Evolutionary conservation across 2,888 invertebrate genomes (phyloP).

Genomic region (Phortica okadai): DNA sequence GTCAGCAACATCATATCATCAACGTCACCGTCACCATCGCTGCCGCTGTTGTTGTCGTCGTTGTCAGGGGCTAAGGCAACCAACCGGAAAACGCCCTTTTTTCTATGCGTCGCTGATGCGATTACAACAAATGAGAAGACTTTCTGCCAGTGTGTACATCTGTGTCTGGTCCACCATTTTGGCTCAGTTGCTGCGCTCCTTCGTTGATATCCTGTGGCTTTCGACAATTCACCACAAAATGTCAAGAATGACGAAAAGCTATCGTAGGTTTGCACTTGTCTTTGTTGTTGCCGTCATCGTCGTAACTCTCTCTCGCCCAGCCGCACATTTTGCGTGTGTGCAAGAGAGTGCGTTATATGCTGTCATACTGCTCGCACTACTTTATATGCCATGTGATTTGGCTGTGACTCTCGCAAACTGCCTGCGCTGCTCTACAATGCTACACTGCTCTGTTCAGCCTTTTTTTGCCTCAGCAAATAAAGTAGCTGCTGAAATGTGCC

Average conservation of each 20-base stretch:
- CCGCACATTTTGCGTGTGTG: conserved; percentile 24
- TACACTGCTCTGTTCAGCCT: conserved; percentile 24
- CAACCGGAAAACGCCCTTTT: conserved; percentile 75
- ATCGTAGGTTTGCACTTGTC: conserved; percentile 50
- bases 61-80: conserved; percentile 49
- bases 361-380: conserved; percentile 49
- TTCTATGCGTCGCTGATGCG: conserved; percentile 59
- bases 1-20: neutral
- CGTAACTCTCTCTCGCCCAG: conserved; percentile 28
- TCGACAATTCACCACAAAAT: conserved; percentile 77
- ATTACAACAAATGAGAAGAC: conserved; percentile 72
- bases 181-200: conserved; percentile 14
- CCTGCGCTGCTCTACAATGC: conserved; percentile 35
- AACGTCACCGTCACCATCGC: neutral
- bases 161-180: conserved; percentile 17
- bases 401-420: conserved; percentile 32
- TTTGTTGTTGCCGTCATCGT: conserved; percentile 37
- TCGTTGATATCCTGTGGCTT: conserved; percentile 72
- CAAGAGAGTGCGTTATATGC: conserved; percentile 35
- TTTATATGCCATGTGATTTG: neutral
- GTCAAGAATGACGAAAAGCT: conserved; percentile 76
- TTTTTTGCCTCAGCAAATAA: conserved; percentile 56
- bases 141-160: conserved; percentile 60
- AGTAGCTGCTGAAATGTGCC: conserved; percentile 39
- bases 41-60: no score